Conservation (phyloP, 2,797 vertebrate species). For the Gymnoscopelus braueri region DNA sequence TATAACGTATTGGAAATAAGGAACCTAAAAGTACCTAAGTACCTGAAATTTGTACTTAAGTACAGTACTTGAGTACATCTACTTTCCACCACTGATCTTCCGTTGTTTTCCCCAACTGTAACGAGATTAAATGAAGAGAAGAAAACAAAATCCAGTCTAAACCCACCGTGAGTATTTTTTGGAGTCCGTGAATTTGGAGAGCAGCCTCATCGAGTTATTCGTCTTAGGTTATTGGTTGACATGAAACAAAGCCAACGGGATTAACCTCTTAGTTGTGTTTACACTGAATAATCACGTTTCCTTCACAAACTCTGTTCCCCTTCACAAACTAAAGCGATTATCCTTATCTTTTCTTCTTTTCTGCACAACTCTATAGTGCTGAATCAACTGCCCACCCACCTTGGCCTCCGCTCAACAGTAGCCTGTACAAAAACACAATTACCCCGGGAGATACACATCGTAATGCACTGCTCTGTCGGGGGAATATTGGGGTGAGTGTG, state of each 20-base stretch:
- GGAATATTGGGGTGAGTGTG: conserved; percentile 16
- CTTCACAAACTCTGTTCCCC: conserved; percentile 21
- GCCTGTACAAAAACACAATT: background rate
- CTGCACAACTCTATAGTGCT: background rate
- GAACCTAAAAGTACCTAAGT: no score
- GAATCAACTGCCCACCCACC: background rate
- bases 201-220: conserved; percentile 1
- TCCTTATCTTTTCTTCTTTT: conserved; percentile 8
- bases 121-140: conserved; percentile 30
- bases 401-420: conserved; percentile 2
- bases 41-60: no score
- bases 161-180: conserved; percentile 10
- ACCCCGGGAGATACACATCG: conserved; percentile 8
- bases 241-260: conserved; percentile 21
- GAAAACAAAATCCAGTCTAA: background rate
- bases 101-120: conserved; percentile 2
- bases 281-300: background rate
- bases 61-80: no score
- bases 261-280: background rate
- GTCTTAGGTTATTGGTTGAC: conserved; percentile 3
- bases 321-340: conserved; percentile 23
- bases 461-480: background rate
- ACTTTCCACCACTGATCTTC: no score
- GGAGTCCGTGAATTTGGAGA: background rate
- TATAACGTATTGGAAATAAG: no score